Evolutionary conservation across 2,113 vertebrate genomes (phyloP).

Genomic region (Pseudonaja textilis): DNA sequence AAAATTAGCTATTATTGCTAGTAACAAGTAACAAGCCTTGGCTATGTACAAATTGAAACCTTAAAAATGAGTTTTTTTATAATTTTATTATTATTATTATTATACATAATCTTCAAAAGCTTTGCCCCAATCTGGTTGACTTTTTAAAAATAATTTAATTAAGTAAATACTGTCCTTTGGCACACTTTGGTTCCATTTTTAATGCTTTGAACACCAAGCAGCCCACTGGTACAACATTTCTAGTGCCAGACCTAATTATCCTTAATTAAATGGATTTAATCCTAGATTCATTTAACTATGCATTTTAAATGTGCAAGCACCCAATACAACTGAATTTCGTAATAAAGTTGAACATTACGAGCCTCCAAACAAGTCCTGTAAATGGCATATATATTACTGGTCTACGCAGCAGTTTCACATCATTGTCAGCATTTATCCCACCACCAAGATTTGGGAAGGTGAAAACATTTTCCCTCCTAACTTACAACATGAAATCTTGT

Average conservation of each 20-base stretch:
- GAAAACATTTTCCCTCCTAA: slow-evolving; percentile 32
- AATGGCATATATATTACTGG: neutral
- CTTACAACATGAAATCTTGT: slow-evolving; percentile 99
- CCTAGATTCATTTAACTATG: neutral
- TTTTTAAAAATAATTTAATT: neutral
- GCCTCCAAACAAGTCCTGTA: neutral
- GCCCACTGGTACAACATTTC: neutral
- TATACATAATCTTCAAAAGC: neutral
- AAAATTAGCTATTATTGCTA: neutral
- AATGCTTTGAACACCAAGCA: neutral
- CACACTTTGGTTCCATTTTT: neutral
- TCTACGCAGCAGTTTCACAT: neutral
- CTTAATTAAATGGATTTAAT: neutral
- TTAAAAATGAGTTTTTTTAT: neutral
- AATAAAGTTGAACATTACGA: neutral
- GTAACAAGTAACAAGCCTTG: neutral
- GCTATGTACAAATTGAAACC: neutral
- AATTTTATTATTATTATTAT: neutral
- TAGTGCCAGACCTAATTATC: neutral
- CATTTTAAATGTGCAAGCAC: neutral
- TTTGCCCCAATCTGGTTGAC: neutral
- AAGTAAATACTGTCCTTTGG: neutral
- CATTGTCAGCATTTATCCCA: neutral
- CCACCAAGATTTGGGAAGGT: neutral
- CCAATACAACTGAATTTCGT: neutral